Evolutionary conservation across 2,888 invertebrate genomes (phyloP), one percentile per base, ranked within the genome.

Genomic region (Apotomis betuletana): DNA sequence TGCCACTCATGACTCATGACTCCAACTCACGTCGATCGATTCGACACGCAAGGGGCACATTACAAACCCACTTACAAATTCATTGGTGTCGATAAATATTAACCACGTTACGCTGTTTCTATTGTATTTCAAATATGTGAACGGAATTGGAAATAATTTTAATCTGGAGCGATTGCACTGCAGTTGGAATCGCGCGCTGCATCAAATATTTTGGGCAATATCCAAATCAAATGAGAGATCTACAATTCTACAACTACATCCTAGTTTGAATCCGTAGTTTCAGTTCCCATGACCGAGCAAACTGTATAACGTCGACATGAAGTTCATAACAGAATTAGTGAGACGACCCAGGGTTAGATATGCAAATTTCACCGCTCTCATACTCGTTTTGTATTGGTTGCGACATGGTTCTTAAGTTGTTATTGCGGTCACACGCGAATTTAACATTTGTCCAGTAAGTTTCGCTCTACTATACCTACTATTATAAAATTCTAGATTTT

Each of bases 291-390:
- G 44, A 41, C 54, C 64, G 49, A 8, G 44, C 62, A 62, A 69
- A 55, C 44, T 52, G 60, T 51, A 41, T 62, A 49, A 57, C 55
- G 51, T 9, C 46, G 46, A 13, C 36, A 55, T 49, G 65, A 49
- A 70, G 60, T 67, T 67, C 9, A 46, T 67, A 70, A 67, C 60
- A 41, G 49, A 61, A 70, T 70, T 67, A 67, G 49, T 60, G 46
- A 54, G 64, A 27, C 60, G 44, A 58, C 58, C 15, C 64, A 44
- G 44, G 59, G 54, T 41, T 60, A 60, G 36, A 27, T 65, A 70
- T 65, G 70, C 64, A 70, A 70, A 70, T 70, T 51, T 65, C 64
- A 60, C 46, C 65, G 52, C 44, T 59, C 63, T 52, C 57, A 65
- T 64, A 15, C 64, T 59, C 51, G 51, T 63, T 59, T 41, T 62